Base-by-base conservation (phyloP, 2,113 vertebrate species). In the Ginglymostoma cirratum region DNA sequence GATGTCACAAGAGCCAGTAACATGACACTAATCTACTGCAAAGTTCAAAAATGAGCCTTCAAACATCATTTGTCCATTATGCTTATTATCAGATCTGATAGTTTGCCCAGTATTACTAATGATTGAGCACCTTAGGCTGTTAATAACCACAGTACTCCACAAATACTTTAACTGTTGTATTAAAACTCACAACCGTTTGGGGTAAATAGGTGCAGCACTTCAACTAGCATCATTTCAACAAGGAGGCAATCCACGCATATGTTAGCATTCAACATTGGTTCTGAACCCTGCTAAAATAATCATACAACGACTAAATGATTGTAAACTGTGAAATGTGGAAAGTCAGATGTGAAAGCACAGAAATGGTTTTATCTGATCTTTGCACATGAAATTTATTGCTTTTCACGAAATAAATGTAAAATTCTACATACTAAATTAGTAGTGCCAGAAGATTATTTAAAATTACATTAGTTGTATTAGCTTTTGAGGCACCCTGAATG, bases 101-200 rank as follows among this genome's bases (percentile, higher is more conserved):
- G 34, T 38, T 61, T 42, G 67, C 92, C 66, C 5, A 42, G 24
- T 66, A 10, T 94, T 34, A 19, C 42, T 10, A 27, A 5, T 14
- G 42, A 24, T 24, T 30, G 2, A 94, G 23, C 30, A 66, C 61
- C 30, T 67, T 17, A 21, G 38, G 65, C 65, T 21, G 24, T 69
- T 69, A 70, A 10, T 69, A 5, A 30, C 4, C 42, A 48, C 23
- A 30, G 30, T 30, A 70, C 14, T 48, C 70, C 70, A 27, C 12
- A 52, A 27, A 69, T 70, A 12, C 24, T 95, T 69, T 34, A 19
- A 72, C 27, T 52, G 42, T 69, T 95, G 27, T 65, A 38, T 4
- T 93, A 66, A 67, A 61, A 90, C 87, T 89, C 45, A 86, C 85
- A 52, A 55, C 86, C 30, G 85, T 87, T 87, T 90, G 87, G 52